These are phyloP conservation scores for Sympetrum striolatum DNA, from an alignment of 2,888 invertebrate genomes.

Conservation along the genomic window DNA sequence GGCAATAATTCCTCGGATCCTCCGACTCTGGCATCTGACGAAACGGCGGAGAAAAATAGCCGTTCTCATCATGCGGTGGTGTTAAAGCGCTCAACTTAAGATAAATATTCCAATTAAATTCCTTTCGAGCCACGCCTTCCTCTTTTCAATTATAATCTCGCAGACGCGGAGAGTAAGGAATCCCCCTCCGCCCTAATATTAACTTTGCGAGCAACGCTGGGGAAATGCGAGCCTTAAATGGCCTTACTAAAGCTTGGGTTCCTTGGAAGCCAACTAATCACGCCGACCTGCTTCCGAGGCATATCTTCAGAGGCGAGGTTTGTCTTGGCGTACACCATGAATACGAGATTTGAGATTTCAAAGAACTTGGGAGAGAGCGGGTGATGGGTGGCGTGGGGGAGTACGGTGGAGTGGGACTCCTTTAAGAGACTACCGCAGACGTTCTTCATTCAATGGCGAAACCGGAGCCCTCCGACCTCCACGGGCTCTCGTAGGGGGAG, in stretches of 20 bases:
- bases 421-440: background rate
- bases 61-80: background rate
- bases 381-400: background rate
- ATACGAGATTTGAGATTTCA: conserved; percentile 2
- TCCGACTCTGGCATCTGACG: too few species aligned
- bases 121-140: background rate
- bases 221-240: conserved; percentile 1
- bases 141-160: background rate
- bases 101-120: background rate
- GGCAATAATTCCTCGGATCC: too few species aligned
- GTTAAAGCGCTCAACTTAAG: background rate
- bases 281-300: background rate
- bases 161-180: background rate
- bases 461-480: background rate
- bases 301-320: conserved; percentile 5
- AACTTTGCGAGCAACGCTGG: background rate
- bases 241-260: background rate
- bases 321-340: background rate
- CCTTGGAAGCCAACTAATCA: background rate
- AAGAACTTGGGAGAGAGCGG: background rate
- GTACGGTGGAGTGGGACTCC: background rate
- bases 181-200: background rate
- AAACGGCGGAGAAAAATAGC: background rate
- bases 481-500: background rate
- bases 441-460: background rate